Conservation (phyloP, 92 coral and sea anemone species). For the Palythoa grandis region DNA sequence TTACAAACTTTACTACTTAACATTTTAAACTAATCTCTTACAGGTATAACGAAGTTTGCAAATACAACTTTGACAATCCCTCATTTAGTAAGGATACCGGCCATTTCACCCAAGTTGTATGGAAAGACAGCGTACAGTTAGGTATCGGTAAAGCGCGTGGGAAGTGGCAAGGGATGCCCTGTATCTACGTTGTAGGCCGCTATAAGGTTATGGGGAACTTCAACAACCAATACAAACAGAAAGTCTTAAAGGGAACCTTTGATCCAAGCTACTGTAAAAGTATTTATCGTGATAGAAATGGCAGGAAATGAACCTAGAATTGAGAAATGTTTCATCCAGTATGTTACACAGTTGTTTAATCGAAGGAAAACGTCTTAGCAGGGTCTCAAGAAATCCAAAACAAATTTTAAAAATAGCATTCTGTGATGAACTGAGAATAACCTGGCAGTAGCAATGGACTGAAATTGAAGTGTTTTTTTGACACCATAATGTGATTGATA, state of each 20-base stretch:
- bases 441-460: too few relatives aligned
- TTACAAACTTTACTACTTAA: not conserved
- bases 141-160: slow-evolving; percentile 82
- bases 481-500: too few relatives aligned
- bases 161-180: slow-evolving; percentile 64
- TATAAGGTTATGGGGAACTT: slow-evolving; percentile 74
- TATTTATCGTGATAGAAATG: not conserved
- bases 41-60: slow-evolving; percentile 87
- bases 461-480: too few relatives aligned
- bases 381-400: too few relatives aligned
- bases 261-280: slow-evolving; percentile 72
- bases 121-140: slow-evolving; percentile 77
- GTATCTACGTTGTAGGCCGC: slow-evolving; percentile 78
- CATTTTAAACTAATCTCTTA: not conserved
- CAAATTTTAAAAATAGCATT: too few relatives aligned
- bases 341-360: not conserved
- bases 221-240: slow-evolving; percentile 59
- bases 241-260: slow-evolving; percentile 70
- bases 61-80: slow-evolving; percentile 63
- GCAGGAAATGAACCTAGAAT: not conserved
- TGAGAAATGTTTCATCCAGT: not conserved
- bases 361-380: not conserved
- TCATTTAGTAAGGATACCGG: slow-evolving; percentile 76
- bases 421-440: too few relatives aligned
- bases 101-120: slow-evolving; percentile 81